Base-by-base conservation (phyloP, 2,888 invertebrate species). In the Altica lythri region DNA sequence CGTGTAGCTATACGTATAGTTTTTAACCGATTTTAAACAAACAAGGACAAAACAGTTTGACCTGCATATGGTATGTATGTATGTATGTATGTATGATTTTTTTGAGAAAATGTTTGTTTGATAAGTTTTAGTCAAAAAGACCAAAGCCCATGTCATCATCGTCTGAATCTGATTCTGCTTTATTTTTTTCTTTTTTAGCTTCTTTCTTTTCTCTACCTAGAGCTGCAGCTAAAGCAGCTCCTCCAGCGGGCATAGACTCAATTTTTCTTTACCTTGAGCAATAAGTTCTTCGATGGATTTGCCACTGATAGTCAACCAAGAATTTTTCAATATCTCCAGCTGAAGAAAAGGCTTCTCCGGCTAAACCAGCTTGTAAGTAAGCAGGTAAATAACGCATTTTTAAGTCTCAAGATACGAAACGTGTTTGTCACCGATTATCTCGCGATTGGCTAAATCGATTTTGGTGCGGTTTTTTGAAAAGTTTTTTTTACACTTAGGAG, bases 371-470 rank as follows among this genome's bases (percentile, higher is more conserved):
- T 77, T 98, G 84, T 74, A 96, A 82, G 80, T 97, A 98, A 83
- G 97, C 97, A 86, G 96, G 95, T 85, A 98, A 95, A 95, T 97
- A 97, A 92, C 97, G 95, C 97, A 97, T 97, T 88, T 37, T 89
- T 89, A 89, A 89, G 88, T 88, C 88, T 79, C 79, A 79, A 76
- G 89, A 89, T 89, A 86, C 89, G 89, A 89, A 89, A 89, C 89
- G 89, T 84, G 86, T 71, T 61, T 63, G 62, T 68, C 29, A 4
- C 27, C 22, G n/a, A n/a, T n/a, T n/a, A n/a, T n/a, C n/a, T n/a
- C n/a, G n/a, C n/a, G n/a, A n/a, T n/a, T n/a, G n/a, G n/a, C n/a
- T n/a, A n/a, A n/a, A n/a, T n/a, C n/a, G n/a, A n/a, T n/a, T n/a
- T n/a, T n/a, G n/a, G n/a, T n/a, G n/a, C n/a, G n/a, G n/a, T n/a